Evolutionary conservation across 2,797 vertebrate genomes (phyloP).

Genomic region (Champsocephalus gunnari): DNA sequence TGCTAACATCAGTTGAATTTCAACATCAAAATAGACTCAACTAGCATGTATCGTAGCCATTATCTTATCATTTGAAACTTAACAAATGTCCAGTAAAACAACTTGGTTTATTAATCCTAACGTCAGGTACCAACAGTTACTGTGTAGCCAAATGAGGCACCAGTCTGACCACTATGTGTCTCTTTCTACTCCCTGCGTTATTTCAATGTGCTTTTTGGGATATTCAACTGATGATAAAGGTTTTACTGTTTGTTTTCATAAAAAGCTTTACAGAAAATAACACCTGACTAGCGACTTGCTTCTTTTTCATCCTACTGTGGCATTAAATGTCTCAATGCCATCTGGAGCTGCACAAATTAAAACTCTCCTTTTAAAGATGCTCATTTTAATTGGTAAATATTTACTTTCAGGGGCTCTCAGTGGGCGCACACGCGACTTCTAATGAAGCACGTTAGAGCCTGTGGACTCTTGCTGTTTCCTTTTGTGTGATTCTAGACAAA

Average conservation of each 20-base stretch:
- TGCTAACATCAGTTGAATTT: not conserved
- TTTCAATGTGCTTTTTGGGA: constrained; percentile 43
- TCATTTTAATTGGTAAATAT: constrained; percentile 82
- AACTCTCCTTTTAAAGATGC: constrained; percentile 65
- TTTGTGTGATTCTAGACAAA: constrained; percentile 70
- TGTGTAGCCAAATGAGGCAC: not conserved
- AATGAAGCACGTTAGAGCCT: constrained; percentile 70
- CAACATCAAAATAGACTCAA: not conserved
- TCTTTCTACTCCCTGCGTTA: constrained; percentile 16
- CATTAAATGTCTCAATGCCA: constrained; percentile 77
- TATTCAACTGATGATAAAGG: constrained; percentile 59
- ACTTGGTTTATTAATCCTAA: not conserved
- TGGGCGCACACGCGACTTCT: constrained; percentile 52
- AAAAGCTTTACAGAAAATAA: constrained; percentile 57
- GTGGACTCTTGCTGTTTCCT: constrained; percentile 61
- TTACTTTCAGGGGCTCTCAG: constrained; percentile 72
- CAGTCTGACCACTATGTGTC: not conserved
- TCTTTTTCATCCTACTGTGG: constrained; percentile 66
- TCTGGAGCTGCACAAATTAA: constrained; percentile 68
- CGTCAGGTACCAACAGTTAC: constrained; percentile 1
- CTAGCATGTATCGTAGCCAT: not conserved
- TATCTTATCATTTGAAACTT: not conserved
- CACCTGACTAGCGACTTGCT: constrained; percentile 51
- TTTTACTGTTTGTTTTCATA: constrained; percentile 87
- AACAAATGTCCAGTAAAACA: not conserved